Base-by-base conservation (phyloP, 2,888 invertebrate genomes). In the Unio pictorum region DNA sequence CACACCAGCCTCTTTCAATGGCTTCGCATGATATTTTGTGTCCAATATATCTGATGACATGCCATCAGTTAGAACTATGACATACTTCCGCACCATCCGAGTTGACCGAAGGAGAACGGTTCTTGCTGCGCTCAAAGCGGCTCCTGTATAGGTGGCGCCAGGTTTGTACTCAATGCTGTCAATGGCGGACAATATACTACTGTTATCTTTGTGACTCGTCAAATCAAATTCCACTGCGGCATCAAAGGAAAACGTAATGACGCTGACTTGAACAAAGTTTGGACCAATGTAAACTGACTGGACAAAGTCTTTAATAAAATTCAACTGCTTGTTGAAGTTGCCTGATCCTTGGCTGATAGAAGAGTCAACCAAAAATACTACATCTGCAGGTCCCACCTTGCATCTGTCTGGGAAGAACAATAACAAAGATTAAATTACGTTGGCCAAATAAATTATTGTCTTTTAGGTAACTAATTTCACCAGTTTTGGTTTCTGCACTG, bases 281-380 rank as follows among this genome's bases (percentile, higher is more conserved):
- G 63, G 55, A 56, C 68, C 72, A 20, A 68, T 55, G 17, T 68
- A 63, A 59, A 72, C 60, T 3, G 58, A 26, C 20, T 23, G 20
- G 3, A 72, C 56, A 26, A 72, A 72, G n/a, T 65, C 62, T 28
- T 63, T 62, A 17, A 68, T 61, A 26, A 68, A 72, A n/a, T 68
- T 30, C 20, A 59, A 63, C 63, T 72, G 68, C 55, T 23, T 66
- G 5, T 55, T 18, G 18, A 68, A 66, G 3, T 6, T 23, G 18
- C 17, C 54, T 17, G 15, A 6, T 17, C 17, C 20, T 60, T 68
- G 64, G 30, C 64, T 60, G 17, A 17, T n/a, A 1, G 68, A 68
- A 20, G 68, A 26, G 30, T 68, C 68, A 18, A 68, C 11, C 8
- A 68, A 30, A 55, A 68, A 68, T 18, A 64, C 55, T 3, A 68